Conservation (phyloP, 1,140 invertebrate genomes). For the Drosophila bifasciata region DNA sequence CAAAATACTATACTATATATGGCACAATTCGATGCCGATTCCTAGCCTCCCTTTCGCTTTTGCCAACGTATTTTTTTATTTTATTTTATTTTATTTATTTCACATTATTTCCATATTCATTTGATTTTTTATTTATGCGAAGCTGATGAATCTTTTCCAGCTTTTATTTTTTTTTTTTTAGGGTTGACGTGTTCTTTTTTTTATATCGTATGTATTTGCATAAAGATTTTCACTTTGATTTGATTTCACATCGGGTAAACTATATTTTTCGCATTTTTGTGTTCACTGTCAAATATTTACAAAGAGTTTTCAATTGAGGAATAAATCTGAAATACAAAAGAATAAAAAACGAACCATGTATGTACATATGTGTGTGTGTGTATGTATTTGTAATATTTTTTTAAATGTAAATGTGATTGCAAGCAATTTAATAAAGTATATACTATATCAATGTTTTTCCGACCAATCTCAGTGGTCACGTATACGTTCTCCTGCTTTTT, state of each 20-base stretch:
- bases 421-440: no score
- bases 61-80: conserved; percentile 12
- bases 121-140: conserved; percentile 64
- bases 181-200: conserved; percentile 21
- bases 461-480: conserved; percentile 45
- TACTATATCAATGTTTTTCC: not conserved
- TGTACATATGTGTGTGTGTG: no score
- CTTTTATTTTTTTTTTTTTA: conserved; percentile 38
- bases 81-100: conserved; percentile 44
- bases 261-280: conserved; percentile 49
- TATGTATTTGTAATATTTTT: not conserved
- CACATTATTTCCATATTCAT: conserved; percentile 60
- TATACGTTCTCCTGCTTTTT: not conserved
- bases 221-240: conserved; percentile 62
- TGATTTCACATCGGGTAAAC: conserved; percentile 45
- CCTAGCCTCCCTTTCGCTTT: not conserved
- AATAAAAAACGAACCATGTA: not conserved
- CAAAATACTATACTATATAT: conserved; percentile 50
- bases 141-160: conserved; percentile 41
- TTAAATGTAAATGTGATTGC: no score
- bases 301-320: conserved; percentile 22
- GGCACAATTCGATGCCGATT: conserved; percentile 1
- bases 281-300: conserved; percentile 24
- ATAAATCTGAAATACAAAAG: conserved; percentile 16
- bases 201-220: conserved; percentile 24